phyloP scores from a whole-genome alignment of 2,113 vertebrate genomes.

The Lepidothrix coronata region DNA sequence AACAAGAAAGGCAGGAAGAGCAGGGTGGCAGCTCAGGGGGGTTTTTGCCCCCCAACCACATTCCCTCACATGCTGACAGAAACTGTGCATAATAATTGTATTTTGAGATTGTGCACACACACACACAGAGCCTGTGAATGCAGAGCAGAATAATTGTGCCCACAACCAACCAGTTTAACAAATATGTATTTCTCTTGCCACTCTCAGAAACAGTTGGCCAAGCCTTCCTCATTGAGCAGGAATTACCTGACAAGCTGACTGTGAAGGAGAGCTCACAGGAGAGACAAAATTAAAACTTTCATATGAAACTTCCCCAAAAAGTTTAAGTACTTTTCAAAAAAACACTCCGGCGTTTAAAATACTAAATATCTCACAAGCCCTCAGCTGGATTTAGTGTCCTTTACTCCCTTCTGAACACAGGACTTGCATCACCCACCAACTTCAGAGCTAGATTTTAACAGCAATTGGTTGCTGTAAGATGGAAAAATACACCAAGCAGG shows the following conservation, averaged over 20 bases:
- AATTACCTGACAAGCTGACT: neutral
- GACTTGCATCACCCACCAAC: neutral
- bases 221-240: neutral
- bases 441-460: neutral
- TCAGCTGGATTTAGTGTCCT: neutral
- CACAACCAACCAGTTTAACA: neutral
- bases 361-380: neutral
- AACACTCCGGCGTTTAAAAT: neutral
- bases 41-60: neutral
- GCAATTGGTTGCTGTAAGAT: neutral
- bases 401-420: neutral
- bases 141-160: neutral
- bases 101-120: neutral
- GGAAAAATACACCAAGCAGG: neutral
- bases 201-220: neutral
- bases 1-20: slow-evolving; percentile 27
- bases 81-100: neutral
- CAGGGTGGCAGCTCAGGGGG: neutral
- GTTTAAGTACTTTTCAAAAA: neutral
- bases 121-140: neutral
- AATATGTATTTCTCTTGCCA: neutral
- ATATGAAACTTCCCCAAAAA: neutral
- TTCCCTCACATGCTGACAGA: neutral
- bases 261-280: neutral
- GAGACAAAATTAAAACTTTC: neutral